These are phyloP conservation scores for Atlantisia rogersi DNA, from an alignment of 2,113 vertebrate genomes.

Conservation along the genomic window DNA sequence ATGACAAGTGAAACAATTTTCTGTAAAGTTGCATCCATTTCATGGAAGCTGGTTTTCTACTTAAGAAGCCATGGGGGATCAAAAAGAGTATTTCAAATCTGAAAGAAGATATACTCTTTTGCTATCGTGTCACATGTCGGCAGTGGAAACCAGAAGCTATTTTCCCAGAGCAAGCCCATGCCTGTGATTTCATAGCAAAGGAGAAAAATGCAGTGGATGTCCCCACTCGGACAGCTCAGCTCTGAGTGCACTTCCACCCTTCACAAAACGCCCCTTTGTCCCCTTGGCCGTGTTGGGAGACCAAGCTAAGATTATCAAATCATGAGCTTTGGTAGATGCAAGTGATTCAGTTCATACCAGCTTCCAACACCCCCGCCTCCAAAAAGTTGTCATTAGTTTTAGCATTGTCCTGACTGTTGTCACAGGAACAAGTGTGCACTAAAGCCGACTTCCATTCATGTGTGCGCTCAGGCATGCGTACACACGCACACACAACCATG, in stretches of 20 bases:
- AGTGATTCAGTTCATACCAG: neutral
- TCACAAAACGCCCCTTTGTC: rapidly evolving
- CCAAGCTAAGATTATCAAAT: neutral
- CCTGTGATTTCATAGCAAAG: neutral
- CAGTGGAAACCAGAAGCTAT: neutral
- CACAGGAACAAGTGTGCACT: neutral
- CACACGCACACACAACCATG: no score
- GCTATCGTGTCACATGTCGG: neutral
- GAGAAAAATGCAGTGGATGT: neutral
- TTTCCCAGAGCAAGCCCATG: neutral
- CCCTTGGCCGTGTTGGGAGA: neutral
- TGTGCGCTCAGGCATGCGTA: neutral
- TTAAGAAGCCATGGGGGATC: neutral
- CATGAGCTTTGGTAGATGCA: neutral
- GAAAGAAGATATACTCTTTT: neutral
- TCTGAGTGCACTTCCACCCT: neutral
- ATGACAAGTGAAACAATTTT: neutral
- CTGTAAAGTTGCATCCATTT: neutral
- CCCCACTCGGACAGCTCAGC: neutral
- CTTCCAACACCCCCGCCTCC: neutral
- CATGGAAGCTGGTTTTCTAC: neutral
- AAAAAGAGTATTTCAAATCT: neutral
- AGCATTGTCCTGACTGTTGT: neutral
- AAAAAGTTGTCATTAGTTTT: neutral
- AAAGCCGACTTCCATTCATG: neutral